A percentile compares a stretch with the other conserved stretches of the same genome.
Evolutionary conservation across 1,140 invertebrate genomes (phyloP).

Genomic region (Trigoniulus corallinus): DNA sequence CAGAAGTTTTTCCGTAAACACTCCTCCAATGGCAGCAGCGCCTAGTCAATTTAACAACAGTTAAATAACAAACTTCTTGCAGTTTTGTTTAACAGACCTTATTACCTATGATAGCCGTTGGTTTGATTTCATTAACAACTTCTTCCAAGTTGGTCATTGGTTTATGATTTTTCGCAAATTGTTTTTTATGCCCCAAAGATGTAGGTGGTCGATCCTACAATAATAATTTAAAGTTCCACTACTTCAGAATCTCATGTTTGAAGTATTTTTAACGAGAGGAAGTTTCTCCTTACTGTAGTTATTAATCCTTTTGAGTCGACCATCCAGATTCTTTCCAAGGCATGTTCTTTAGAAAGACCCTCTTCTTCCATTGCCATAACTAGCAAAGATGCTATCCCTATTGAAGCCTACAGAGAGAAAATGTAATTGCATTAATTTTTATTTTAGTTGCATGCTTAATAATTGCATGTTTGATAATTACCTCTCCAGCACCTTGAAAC

Average conservation of each 20-base stretch:
- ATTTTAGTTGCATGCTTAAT: too few relatives aligned
- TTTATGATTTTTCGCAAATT: conserved; percentile 65
- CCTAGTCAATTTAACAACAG: conserved; percentile 31
- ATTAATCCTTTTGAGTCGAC: conserved; percentile 31
- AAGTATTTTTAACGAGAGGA: too few relatives aligned
- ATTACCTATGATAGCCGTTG: conserved; percentile 65
- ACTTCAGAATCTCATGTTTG: too few relatives aligned
- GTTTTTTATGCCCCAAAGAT: conserved; percentile 51
- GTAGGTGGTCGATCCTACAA: neutral
- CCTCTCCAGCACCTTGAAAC: conserved; percentile 84
- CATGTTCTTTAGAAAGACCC: conserved; percentile 54
- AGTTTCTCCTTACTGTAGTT: conserved; percentile 16
- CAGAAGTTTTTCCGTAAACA: conserved; percentile 73
- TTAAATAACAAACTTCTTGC: too few relatives aligned
- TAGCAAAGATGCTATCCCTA: conserved; percentile 74
- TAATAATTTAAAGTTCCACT: neutral
- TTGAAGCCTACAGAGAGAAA: conserved; percentile 43
- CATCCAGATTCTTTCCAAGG: conserved; percentile 59
- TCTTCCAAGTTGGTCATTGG: conserved; percentile 56
- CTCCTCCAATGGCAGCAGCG: conserved; percentile 68
- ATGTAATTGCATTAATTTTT: neutral
- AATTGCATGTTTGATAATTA: conserved; percentile 19
- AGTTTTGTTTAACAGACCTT: conserved; percentile 6
- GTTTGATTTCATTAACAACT: conserved; percentile 65
- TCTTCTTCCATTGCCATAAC: conserved; percentile 69